Conservation (phyloP, 2,797 vertebrate genomes). For the Parauchenoglanis punctatus region DNA sequence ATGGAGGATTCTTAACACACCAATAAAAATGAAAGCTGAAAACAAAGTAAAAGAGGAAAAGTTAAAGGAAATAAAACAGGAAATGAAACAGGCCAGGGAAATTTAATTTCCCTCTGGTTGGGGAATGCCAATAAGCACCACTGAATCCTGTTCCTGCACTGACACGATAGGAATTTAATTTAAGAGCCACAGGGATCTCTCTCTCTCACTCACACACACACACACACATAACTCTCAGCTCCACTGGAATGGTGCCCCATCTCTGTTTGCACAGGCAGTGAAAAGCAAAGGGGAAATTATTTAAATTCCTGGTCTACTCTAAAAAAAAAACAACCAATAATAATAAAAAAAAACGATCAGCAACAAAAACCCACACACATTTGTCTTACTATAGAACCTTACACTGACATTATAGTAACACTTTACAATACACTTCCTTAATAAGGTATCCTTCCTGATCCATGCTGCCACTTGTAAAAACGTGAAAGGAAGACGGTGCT, state of each 20-base stretch:
- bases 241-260: constrained; percentile 41
- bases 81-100: constrained; percentile 61
- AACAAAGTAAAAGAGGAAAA: constrained; percentile 26
- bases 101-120: constrained; percentile 70
- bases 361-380: not conserved
- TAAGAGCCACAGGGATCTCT: constrained; percentile 74
- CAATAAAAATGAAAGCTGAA: constrained; percentile 5
- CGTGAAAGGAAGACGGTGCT: too few relatives aligned
- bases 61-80: constrained; percentile 28
- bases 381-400: not conserved
- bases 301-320: constrained; percentile 43
- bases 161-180: constrained; percentile 85
- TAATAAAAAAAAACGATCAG: too few relatives aligned
- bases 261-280: constrained; percentile 48
- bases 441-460: not conserved
- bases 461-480: too few relatives aligned
- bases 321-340: not conserved
- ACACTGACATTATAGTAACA: not conserved
- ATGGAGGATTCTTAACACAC: constrained; percentile 32
- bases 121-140: constrained; percentile 72
- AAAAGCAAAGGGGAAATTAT: constrained; percentile 47
- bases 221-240: not conserved
- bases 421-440: not conserved
- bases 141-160: constrained; percentile 80
- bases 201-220: constrained; percentile 21